These are phyloP conservation scores for Odontamblyopus lacepedii DNA, from an alignment of 2,797 vertebrate species.

Conservation along the genomic window DNA sequence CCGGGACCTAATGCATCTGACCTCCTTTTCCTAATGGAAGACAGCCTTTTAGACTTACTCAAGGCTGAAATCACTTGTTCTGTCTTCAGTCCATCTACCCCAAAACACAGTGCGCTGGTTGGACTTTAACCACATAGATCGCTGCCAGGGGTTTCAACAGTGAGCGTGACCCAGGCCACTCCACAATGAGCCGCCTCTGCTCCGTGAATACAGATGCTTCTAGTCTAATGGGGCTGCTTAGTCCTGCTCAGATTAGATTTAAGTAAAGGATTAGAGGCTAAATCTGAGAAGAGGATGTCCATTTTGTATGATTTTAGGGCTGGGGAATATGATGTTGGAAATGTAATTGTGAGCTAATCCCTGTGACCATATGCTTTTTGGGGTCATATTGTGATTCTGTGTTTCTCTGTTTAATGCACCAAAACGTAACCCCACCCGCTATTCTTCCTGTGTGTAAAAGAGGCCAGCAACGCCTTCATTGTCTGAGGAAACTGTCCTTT, in stretches of 20 bases:
- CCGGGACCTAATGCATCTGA: constrained; percentile 72
- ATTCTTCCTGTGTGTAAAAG: no score
- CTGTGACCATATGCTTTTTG: no score
- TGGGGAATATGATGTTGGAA: no score
- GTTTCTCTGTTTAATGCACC: neutral
- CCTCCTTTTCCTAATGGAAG: constrained; percentile 77
- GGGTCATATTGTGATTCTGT: no score
- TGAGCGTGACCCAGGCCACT: constrained; percentile 58
- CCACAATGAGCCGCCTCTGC: constrained; percentile 47
- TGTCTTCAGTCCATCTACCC: constrained; percentile 42
- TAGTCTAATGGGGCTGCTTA: constrained; percentile 43
- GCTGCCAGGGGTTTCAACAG: constrained; percentile 55
- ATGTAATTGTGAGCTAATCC: no score
- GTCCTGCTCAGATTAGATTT: neutral
- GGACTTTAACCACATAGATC: constrained; percentile 46
- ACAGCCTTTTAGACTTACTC: constrained; percentile 72
- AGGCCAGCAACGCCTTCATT: no score
- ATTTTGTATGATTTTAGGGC: no score
- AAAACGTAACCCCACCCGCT: no score
- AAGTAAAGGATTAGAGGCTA: no score
- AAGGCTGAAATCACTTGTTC: constrained; percentile 77
- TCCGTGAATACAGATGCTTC: constrained; percentile 62
- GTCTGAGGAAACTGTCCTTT: no score
- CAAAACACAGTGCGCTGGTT: constrained; percentile 51
- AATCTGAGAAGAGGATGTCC: no score